Base-by-base conservation (phyloP, 2,113 vertebrate genomes). In the Urocitellus parryii region DNA sequence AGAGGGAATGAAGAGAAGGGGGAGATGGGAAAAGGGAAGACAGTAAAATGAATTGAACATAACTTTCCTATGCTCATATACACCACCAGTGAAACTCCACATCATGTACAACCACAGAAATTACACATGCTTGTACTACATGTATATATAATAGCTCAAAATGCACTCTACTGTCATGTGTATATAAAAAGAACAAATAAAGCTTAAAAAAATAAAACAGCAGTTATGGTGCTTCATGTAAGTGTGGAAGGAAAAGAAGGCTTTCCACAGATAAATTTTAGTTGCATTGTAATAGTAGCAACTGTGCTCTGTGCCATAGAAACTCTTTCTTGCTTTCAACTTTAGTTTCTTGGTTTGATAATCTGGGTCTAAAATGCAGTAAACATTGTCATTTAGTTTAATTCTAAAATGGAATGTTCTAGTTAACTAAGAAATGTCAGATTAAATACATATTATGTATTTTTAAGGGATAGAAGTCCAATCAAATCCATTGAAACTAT, bases 231-330 rank as follows among this genome's bases (percentile, higher is more conserved):
- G 37, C 39, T 91, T 93, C 37, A 56, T 27, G 32, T 77, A 94
- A 92, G 48, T 77, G 13, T 51, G 25, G 73, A 51, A 96, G 29
- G 37, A 91, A 53, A 94, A 63, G 4, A 24, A 24, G 22, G 11
- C 11, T 84, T 92, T 95, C 39, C 9, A 92, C 39, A 42, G 42
- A 90, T 80, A 63, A 25, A 88, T 72, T 95, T 77, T 76, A 92
- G 67, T 89, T 93, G 48, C n/a, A 77, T 82, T 86, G 5, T 61
- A 18, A 7, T 76, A 85, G 25, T n/a, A 77, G 74, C 29, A 58
- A 16, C 16, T 78, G 53, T 65, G 39, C n/a, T 77, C 18, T 91
- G 4, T 67, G 5, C 5, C 61, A 87, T 81, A 94, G 56, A 94
- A 87, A 90, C 6, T 53, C n/a, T 90, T 14, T 61, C 51, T 14